These are phyloP conservation scores for Agrotis ipsilon DNA, from an alignment of 2,888 invertebrate species.

Conservation along the genomic window DNA sequence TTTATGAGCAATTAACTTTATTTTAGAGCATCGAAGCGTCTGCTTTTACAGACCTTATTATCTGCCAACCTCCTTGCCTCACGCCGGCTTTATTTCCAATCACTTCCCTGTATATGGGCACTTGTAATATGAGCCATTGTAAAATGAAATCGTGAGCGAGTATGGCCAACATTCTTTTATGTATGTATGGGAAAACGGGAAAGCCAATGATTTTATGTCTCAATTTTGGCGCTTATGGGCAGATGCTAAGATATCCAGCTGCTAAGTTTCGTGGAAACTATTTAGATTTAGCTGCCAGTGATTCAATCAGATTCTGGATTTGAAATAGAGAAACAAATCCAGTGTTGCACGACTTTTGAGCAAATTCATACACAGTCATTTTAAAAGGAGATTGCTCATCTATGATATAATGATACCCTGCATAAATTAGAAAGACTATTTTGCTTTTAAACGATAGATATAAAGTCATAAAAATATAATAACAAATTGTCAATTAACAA, in stretches of 20 bases:
- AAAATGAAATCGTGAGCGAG: constrained; percentile 71
- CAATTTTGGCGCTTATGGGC: constrained; percentile 42
- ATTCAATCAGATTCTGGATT: constrained; percentile 15
- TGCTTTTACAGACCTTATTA: constrained; percentile 68
- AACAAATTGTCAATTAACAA: no score
- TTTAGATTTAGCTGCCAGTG: constrained; percentile 12
- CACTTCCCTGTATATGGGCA: constrained; percentile 76
- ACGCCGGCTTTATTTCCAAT: constrained; percentile 68
- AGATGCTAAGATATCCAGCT: constrained; percentile 2
- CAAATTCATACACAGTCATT: neutral
- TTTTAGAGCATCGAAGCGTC: constrained; percentile 66
- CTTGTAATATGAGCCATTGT: constrained; percentile 70
- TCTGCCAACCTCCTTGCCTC: constrained; percentile 36
- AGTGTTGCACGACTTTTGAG: neutral
- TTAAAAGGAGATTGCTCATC: neutral
- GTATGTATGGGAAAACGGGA: constrained; percentile 56
- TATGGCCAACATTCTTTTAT: constrained; percentile 64
- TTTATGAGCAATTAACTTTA: constrained; percentile 79
- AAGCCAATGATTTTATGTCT: constrained; percentile 53
- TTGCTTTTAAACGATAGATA: no score
- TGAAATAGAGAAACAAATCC: constrained; percentile 19
- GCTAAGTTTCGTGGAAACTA: constrained; percentile 23
- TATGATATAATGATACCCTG: neutral
- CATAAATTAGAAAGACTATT: neutral
- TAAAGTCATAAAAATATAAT: no score